A percentile compares a stretch with the other conserved stretches of the same genome.
Evolutionary conservation across 2,888 invertebrate genomes (phyloP).

Genomic region (Allolobophora icterica): DNA sequence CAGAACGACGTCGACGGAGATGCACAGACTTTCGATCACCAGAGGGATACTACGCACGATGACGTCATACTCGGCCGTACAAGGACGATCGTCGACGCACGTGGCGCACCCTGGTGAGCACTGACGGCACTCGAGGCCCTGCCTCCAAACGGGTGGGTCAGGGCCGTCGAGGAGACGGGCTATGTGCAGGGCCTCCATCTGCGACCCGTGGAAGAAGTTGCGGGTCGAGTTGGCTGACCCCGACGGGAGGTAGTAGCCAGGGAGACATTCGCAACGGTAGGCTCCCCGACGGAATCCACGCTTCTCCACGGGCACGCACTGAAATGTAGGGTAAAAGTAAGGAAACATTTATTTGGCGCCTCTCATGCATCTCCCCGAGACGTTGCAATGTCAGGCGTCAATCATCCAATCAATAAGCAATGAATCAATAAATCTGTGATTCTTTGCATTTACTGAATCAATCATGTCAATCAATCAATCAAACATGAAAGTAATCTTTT

Average conservation of each 20-base stretch:
- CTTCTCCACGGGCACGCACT: conserved; percentile 86
- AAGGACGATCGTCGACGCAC: conserved; percentile 66
- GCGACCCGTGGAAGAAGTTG: conserved; percentile 56
- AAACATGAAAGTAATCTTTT: too few relatives aligned
- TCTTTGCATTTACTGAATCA: too few relatives aligned
- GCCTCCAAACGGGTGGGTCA: not conserved
- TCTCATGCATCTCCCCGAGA: too few relatives aligned
- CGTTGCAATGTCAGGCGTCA: too few relatives aligned
- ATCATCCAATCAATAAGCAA: too few relatives aligned
- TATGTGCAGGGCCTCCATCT: conserved; percentile 67
- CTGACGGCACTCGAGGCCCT: conserved; percentile 61
- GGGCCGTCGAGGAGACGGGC: not conserved
- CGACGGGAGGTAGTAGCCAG: conserved; percentile 70
- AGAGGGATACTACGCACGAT: conserved; percentile 76
- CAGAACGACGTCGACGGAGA: conserved; percentile 77
- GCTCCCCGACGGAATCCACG: conserved; percentile 88
- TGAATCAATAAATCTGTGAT: too few relatives aligned
- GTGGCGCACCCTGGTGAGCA: conserved; percentile 69
- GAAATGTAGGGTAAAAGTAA: conserved; percentile 48
- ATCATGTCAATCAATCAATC: too few relatives aligned
- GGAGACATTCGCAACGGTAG: conserved; percentile 83
- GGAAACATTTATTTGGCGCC: too few relatives aligned
- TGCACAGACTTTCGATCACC: conserved; percentile 78
- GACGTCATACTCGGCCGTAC: conserved; percentile 70
- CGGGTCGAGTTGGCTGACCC: conserved; percentile 49